Base-by-base conservation (phyloP, 2,113 vertebrate species). In the Glaucomys volans region DNA sequence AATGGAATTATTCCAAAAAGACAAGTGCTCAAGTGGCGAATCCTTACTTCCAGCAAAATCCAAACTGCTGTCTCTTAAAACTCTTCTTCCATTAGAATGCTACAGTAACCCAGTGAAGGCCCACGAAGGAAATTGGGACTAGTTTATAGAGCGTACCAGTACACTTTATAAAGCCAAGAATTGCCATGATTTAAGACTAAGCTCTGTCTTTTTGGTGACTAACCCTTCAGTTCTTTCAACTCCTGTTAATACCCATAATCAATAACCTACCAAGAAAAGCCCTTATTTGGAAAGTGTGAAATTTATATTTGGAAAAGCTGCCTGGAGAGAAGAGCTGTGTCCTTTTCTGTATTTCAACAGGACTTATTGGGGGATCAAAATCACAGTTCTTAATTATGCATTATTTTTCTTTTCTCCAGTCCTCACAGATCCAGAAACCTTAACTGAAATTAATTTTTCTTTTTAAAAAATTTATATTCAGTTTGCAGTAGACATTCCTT, bases 401-500 rank as follows among this genome's bases (percentile, higher is more conserved):
- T 98, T 98, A 98, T 97, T 95, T 99, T 98, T 95, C 97, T 94
- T 97, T 98, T 98, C 98, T 99, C 98, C 98, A 98, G 98, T 98
- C 98, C 98, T 98, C 98, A 99, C 98, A 99, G 80, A 98, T 69
- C 97, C 98, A 99, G 98, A 98, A 98, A 99, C 98, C 98, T 98
- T 99, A 99, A 99, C 97, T 98, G 97, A 98, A 98, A 98, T 99
- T 99, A 99, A 98, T 98, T 99, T 99, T 99, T 99, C 98, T 99
- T 99, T 79, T 91, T 83, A 67, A 97, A 98, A 97, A 98, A 98
- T 89, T 96, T 99, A 98, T 99, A 99, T 99, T 99, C 98, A 98
- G 98, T 99, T 99, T 99, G 99, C 99, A 99, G 99, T 99, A 99
- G 99, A 99, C 99, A 99, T 99, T 99, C 99, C 99, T 99, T 99